Base-by-base conservation (phyloP, 2,888 invertebrate species). In the Amphimallon solstitiale region DNA sequence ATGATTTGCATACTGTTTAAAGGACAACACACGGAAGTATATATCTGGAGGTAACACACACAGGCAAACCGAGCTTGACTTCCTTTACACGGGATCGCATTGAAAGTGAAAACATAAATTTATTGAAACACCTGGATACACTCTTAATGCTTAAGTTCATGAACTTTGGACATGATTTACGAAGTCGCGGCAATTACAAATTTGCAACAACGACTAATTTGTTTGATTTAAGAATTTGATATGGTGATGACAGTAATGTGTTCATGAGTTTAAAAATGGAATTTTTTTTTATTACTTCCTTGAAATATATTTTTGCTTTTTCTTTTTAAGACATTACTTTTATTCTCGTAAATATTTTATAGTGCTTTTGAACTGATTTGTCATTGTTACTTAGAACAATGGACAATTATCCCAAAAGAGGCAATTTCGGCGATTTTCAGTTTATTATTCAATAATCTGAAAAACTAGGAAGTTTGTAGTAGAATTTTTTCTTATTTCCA, bases 11-110 rank as follows among this genome's bases (percentile, higher is more conserved):
- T 56, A 29, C 56, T 43, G 23, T 43, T 56, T 54, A 43, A 56
- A 40, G 40, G 56, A 54, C 54, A 17, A 14, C 35, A 54, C 38
- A 29, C 40, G 56, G 56, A 56, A 56, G 43, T 56, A 17, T 51
- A 12, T 23, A 40, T 56, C n/a, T n/a, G 54, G 1, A 21, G 15
- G 29, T 40, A 56, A 56, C 14, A 15, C 15, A 43, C 12, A 52
- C 37, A 40, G 6, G 29, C 23, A 10, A 19, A 21, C 2, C 7
- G 12, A 14, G 21, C 29, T 56, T 10, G 40, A 56, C 37, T 56
- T 56, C 43, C 56, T 43, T 43, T 56, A 21, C 21, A 5, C 23
- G 1, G 29, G 14, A 43, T 43, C n/a, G 43, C 29, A 14, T 40
- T 12, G 2, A 29, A 29, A 21, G 15, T 23, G 29, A 56, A 56